Percentiles rank a stretch among this genome's conserved stretches.
These are phyloP conservation scores for Halocynthia aurantium DNA, from an alignment of 23 tunicate species.

Conservation along the genomic window DNA sequence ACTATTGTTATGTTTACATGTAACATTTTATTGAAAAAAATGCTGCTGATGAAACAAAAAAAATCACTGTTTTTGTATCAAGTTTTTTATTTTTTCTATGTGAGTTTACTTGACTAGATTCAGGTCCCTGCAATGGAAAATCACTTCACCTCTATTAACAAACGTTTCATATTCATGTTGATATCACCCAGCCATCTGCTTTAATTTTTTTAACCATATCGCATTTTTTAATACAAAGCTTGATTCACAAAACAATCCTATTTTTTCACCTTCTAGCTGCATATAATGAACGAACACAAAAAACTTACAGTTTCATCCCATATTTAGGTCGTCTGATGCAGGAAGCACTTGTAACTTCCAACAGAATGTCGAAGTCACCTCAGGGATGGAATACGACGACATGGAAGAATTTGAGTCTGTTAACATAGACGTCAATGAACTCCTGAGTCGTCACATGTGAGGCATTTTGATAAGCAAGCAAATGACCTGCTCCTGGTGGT, in stretches of 20 bases:
- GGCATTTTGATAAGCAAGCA: too few species aligned
- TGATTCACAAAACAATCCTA: not conserved
- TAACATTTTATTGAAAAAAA: too few species aligned
- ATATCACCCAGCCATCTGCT: too few species aligned
- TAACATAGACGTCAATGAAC: slow-evolving; percentile 86
- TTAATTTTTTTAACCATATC: too few species aligned
- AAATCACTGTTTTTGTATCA: too few species aligned
- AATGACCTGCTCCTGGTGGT: too few species aligned
- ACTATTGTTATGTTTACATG: too few species aligned
- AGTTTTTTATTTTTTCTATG: too few species aligned
- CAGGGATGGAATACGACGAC: slow-evolving; percentile 88
- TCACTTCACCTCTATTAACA: not conserved
- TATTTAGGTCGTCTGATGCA: slow-evolving; percentile 40
- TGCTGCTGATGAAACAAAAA: too few species aligned
- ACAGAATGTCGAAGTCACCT: slow-evolving; percentile 32
- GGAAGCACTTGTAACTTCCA: slow-evolving; percentile 47
- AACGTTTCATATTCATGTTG: not conserved
- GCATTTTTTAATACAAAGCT: not conserved
- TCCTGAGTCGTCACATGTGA: slow-evolving; percentile 63
- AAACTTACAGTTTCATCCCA: not conserved
- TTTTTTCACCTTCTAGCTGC: not conserved
- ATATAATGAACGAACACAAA: not conserved
- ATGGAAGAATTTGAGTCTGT: slow-evolving; percentile 54
- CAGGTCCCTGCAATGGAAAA: too few species aligned
- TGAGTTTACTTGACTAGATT: too few species aligned